These are phyloP conservation scores for Trididemnum clinides DNA, from an alignment of 23 tunicate genomes.

Conservation along the genomic window DNA sequence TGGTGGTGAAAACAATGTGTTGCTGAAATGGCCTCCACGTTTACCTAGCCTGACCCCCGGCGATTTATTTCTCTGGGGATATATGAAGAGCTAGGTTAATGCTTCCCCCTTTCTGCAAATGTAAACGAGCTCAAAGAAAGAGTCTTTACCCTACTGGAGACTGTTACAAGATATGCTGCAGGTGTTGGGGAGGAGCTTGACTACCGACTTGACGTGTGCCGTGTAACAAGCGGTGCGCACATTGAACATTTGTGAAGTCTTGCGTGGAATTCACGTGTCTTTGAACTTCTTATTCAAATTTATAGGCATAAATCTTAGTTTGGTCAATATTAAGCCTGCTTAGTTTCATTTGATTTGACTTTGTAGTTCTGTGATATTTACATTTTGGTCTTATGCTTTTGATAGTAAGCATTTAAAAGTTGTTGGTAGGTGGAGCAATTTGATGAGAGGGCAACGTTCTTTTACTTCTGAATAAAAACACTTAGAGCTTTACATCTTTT, in stretches of 20 bases:
- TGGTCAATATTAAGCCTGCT: too few species aligned
- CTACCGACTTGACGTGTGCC: slow-evolving; percentile 23
- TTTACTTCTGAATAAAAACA: too few species aligned
- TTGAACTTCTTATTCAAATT: too few species aligned
- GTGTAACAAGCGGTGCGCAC: not conserved
- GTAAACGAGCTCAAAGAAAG: not conserved
- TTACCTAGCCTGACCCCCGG: slow-evolving; percentile 21
- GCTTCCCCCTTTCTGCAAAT: not conserved
- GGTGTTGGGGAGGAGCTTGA: slow-evolving; percentile 19
- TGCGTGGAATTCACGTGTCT: too few species aligned
- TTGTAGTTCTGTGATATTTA: too few species aligned
- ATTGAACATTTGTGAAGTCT: not conserved
- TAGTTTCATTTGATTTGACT: too few species aligned
- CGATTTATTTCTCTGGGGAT: slow-evolving; percentile 23
- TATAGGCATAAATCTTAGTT: too few species aligned
- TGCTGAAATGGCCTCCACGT: slow-evolving; percentile 12
- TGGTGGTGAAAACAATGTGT: slow-evolving; percentile 19
- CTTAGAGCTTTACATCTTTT: too few species aligned
- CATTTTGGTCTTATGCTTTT: too few species aligned
- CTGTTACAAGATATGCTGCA: slow-evolving; percentile 41
- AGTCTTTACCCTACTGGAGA: not conserved
- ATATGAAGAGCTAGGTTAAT: slow-evolving; percentile 12
- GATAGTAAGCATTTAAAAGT: too few species aligned
- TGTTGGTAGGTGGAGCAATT: too few species aligned
- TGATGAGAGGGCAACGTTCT: too few species aligned